Percentiles rank a stretch among this genome's conserved stretches.
phyloP scores from a whole-genome alignment of 2,113 vertebrate species.

The Oncorhynchus masou region DNA sequence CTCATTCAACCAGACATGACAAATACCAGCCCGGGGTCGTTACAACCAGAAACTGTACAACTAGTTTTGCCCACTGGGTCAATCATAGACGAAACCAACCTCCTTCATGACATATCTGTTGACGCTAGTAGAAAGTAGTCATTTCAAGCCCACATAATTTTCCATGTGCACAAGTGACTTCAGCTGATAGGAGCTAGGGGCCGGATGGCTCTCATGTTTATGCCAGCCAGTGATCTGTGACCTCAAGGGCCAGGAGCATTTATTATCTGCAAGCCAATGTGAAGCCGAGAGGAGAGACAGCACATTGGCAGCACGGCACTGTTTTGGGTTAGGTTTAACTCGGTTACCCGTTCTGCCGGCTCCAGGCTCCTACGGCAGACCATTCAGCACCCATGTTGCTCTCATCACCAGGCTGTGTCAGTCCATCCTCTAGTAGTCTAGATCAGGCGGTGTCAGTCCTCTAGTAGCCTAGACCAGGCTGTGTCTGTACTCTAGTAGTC shows the following conservation, averaged over 20 bases:
- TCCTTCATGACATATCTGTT: background rate
- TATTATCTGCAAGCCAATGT: constrained; percentile 52
- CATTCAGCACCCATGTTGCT: constrained; percentile 51
- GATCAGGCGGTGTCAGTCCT: too few species aligned
- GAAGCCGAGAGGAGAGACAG: constrained; percentile 56
- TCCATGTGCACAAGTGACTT: background rate
- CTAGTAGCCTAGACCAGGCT: too few species aligned
- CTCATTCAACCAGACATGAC: too few species aligned
- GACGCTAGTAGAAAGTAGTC: background rate
- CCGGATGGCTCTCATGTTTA: background rate
- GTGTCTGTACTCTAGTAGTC: too few species aligned
- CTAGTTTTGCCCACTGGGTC: too few species aligned
- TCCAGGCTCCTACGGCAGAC: constrained; percentile 46
- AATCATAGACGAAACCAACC: background rate
- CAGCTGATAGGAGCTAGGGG: background rate
- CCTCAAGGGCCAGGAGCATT: constrained; percentile 35
- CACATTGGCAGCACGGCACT: constrained; percentile 48
- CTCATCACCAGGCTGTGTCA: constrained; percentile 7
- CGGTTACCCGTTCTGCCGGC: constrained; percentile 50
- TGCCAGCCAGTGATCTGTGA: constrained; percentile 26
- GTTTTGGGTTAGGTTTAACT: constrained; percentile 63
- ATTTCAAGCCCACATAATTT: background rate
- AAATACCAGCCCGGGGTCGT: too few species aligned
- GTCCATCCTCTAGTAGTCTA: too few species aligned
- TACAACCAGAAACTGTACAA: too few species aligned